Base-by-base conservation (phyloP, 2,113 vertebrate species). In the Silurus meridionalis region DNA sequence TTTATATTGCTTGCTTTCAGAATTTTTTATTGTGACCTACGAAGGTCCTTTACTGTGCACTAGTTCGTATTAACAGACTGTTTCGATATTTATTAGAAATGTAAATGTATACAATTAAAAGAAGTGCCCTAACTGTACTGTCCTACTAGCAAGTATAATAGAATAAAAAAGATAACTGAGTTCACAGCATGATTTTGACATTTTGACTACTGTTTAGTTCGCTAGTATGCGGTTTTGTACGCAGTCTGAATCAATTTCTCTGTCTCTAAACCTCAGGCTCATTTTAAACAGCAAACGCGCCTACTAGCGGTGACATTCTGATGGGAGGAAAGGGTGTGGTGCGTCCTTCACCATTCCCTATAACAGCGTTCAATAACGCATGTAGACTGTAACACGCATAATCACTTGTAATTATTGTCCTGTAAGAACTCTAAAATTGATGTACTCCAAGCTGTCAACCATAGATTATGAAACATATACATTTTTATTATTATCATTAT, bases 281-380 rank as follows among this genome's bases (percentile, higher is more conserved):
- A 69, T 93, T 94, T 94, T 88, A 93, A 94, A 94, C 93, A 93
- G 87, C 94, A 95, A 93, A 96, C 88, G 93, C 95, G 95, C 95
- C 94, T 92, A 96, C 95, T 95, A 96, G 95, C 87, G 95, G 91
- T 84, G 87, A 90, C 87, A 86, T 82, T 63, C 60, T 66, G 90
- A 85, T 92, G 67, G 60, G 8, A 23, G 8, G 8, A 66, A 83
- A 87, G 93, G 92, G 93, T 90, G 94, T 91, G 92, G 90, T 89
- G 28, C 48, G n/a, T 85, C 61, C 60, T 8, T 2, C 19, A 84
- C 60, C 10, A 80, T 77, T 79, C 75, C 53, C 57, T 83, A 86
- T 84, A 80, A 84, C 52, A 72, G 55, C 53, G 72, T 84, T 55
- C 67, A 77, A 28, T 52, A 71, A 23, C 64, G 55, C 15, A 69